Evolutionary conservation across 2,113 vertebrate genomes (phyloP), one percentile per base, ranked within the genome.

Genomic region (Solea solea): DNA sequence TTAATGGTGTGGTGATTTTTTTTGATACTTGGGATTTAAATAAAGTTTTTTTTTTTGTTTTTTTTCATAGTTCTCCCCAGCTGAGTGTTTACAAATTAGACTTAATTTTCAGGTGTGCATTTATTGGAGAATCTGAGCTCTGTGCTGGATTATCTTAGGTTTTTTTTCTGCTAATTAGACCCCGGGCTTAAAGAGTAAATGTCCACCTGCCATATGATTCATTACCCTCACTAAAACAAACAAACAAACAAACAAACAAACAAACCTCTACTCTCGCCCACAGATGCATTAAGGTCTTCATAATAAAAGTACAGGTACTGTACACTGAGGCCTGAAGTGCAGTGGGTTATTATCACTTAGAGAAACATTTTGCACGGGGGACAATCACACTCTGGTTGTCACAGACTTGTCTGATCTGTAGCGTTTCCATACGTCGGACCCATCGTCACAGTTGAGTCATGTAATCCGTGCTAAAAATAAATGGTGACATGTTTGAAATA

Each of bases 81-180:
- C 59, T 70, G 71, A 77, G 78, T 84, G 74, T 80, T 87, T 85
- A 81, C 85, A 64, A 14, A 49, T 27, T 80, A 77, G 74, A 39
- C 66, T 75, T 72, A 74, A 72, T 85, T 74, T 85, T 68, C 50
- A 56, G 65, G 46, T 53, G 72, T 72, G 65, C 45, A 25, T 67
- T 40, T 34, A 57, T 69, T 45, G 63, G 67, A 72, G 63, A 66
- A 76, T 77, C 59, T 69, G 59, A 80, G 53, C 28, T 34, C 70
- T 67, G 51, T 74, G 51, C 63, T 65, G 59, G 70, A 11, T 83
- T 76, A 41, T 71, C 25, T 34, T 2, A 34, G 28, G 5, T 34
- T 34, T 48, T 78, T 64, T 55, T 59, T 64, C 64, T 72, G 64
- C 62, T 49, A 73, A 58, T 71, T 71, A 70, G 54, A 78, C 55